Percentiles rank a stretch among this genome's conserved stretches.
Evolutionary conservation across 2,797 vertebrate genomes (phyloP).

Genomic region (Poeciliopsis paucimaculata): DNA sequence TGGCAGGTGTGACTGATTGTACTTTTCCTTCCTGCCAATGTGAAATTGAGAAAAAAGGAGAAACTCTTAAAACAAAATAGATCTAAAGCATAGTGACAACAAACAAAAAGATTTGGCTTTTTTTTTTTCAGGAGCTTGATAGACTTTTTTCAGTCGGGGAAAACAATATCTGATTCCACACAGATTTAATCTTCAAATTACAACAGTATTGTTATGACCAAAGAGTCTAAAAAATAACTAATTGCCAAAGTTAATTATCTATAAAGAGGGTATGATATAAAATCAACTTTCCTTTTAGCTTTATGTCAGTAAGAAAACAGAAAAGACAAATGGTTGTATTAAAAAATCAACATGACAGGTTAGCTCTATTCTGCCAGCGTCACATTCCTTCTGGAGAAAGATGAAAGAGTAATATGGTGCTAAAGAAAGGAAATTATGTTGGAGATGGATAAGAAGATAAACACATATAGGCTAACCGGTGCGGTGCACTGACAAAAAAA

Average conservation of each 20-base stretch:
- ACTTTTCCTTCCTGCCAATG: background rate
- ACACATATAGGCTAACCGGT: background rate
- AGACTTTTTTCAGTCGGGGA: background rate
- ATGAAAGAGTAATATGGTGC: constrained; percentile 21
- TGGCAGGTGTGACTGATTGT: constrained; percentile 18
- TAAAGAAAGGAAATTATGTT: constrained; percentile 19
- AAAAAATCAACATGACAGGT: constrained; percentile 11
- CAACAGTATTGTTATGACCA: background rate
- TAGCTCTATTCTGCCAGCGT: constrained; percentile 12
- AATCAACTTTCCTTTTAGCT: no score
- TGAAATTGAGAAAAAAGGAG: background rate
- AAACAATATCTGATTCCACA: background rate
- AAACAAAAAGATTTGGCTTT: background rate
- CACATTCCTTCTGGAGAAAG: constrained; percentile 4
- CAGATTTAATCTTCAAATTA: background rate
- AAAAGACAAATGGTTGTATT: constrained; percentile 20
- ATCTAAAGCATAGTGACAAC: background rate
- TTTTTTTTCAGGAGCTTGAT: background rate
- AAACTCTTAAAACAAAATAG: background rate
- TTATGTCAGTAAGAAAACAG: constrained; percentile 10
- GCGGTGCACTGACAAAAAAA: background rate
- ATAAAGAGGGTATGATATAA: no score
- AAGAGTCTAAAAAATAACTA: background rate
- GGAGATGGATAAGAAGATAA: background rate
- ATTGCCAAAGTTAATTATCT: no score